Evolutionary conservation across 2,113 vertebrate genomes (phyloP).

Genomic region (Tetrao urogallus): DNA sequence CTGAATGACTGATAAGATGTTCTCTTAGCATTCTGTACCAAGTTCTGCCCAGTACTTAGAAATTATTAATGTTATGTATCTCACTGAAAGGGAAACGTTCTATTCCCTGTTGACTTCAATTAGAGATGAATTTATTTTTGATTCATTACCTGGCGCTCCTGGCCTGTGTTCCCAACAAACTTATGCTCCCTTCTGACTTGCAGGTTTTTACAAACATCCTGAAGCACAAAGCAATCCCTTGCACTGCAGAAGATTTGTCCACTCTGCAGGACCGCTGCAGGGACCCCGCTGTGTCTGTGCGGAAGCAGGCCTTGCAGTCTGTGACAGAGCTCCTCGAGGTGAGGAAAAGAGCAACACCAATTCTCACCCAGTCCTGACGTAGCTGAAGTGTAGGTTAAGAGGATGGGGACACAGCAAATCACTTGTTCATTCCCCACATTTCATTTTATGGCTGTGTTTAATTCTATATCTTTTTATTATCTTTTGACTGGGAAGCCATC

Average conservation of each 20-base stretch:
- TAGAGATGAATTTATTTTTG: background rate
- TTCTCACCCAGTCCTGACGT: fast-evolving
- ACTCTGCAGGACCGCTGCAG: constrained; percentile 88
- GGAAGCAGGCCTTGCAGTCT: constrained; percentile 90
- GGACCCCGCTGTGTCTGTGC: constrained; percentile 90
- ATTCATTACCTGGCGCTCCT: fast-evolving
- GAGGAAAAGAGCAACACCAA: constrained; percentile 36
- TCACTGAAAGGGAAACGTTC: fast-evolving
- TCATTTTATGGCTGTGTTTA: background rate
- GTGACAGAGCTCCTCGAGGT: constrained; percentile 90
- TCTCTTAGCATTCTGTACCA: background rate
- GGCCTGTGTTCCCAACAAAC: fast-evolving
- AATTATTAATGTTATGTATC: background rate
- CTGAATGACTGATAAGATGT: background rate
- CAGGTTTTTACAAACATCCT: constrained; percentile 88
- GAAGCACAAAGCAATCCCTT: constrained; percentile 79
- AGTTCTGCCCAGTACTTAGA: background rate
- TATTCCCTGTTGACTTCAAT: background rate
- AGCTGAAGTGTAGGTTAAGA: background rate
- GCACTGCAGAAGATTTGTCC: constrained; percentile 78
- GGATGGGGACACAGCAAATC: background rate
- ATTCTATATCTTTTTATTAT: background rate
- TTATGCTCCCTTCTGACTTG: background rate
- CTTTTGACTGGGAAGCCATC: constrained; percentile 4
- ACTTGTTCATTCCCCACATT: background rate